Conservation (phyloP, 2,888 invertebrate species). For the Lagria hirta region DNA sequence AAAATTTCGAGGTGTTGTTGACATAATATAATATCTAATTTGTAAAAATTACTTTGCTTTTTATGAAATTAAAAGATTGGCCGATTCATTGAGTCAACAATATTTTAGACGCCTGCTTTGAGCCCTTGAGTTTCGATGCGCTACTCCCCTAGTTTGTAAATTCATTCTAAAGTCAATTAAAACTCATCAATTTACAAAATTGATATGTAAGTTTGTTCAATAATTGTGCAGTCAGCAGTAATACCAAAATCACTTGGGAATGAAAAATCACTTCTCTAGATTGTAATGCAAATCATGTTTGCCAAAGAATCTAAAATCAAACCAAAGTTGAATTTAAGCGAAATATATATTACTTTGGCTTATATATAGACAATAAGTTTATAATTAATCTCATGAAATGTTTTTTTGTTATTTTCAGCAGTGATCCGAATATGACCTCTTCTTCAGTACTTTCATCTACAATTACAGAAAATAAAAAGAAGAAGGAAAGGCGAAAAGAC, state of each 20-base stretch:
- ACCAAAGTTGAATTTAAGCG: slow-evolving; percentile 23
- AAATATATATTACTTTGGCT: slow-evolving; percentile 20
- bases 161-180: slow-evolving; percentile 23
- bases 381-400: no score
- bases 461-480: slow-evolving; percentile 61
- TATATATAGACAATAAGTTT: slow-evolving; percentile 6
- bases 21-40: no score
- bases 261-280: slow-evolving; percentile 42
- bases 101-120: no score
- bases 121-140: no score
- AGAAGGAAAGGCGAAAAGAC: slow-evolving; percentile 61
- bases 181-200: slow-evolving; percentile 49
- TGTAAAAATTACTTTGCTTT: no score
- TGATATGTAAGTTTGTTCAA: slow-evolving; percentile 53
- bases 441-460: slow-evolving; percentile 27
- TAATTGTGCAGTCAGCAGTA: slow-evolving; percentile 55
- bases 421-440: slow-evolving; percentile 51
- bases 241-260: slow-evolving; percentile 38
- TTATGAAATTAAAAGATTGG: no score
- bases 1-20: no score
- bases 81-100: no score
- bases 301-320: slow-evolving; percentile 30
- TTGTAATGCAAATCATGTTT: slow-evolving; percentile 54
- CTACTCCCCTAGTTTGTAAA: no score
- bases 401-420: no score